Conservation (phyloP, 2,113 vertebrate species). For the Esox niger region DNA sequence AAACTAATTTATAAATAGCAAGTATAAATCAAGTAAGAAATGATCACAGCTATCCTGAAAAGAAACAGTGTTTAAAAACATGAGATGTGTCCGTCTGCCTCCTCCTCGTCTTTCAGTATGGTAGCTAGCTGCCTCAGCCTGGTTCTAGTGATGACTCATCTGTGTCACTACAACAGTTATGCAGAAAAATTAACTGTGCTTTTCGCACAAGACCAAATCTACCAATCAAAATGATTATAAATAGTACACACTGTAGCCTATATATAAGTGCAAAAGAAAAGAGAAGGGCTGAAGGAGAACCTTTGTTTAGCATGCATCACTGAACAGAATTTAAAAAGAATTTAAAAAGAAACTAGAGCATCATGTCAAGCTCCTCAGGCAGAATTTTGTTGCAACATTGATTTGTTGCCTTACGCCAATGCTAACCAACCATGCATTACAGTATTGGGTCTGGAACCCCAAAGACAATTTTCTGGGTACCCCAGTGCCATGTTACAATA, state of each 20-base stretch:
- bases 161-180: slow-evolving; percentile 70
- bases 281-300: slow-evolving; percentile 18
- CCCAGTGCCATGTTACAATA: slow-evolving; percentile 50
- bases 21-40: slow-evolving; percentile 27
- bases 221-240: neutral
- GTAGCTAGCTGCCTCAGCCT: slow-evolving; percentile 54
- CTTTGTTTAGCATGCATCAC: slow-evolving; percentile 14
- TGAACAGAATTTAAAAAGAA: neutral
- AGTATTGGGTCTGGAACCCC: slow-evolving; percentile 50
- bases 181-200: slow-evolving; percentile 30
- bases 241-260: neutral
- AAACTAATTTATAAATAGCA: slow-evolving; percentile 12
- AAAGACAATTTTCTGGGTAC: slow-evolving; percentile 54
- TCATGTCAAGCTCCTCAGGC: slow-evolving; percentile 29
- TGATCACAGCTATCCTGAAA: slow-evolving; percentile 52
- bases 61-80: slow-evolving; percentile 63
- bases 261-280: neutral
- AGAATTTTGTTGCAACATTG: slow-evolving; percentile 36
- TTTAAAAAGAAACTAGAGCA: neutral
- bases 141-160: slow-evolving; percentile 67
- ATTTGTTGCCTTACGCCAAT: slow-evolving; percentile 38
- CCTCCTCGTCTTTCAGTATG: slow-evolving; percentile 55
- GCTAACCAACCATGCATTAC: slow-evolving; percentile 57
- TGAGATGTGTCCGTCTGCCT: slow-evolving; percentile 47
- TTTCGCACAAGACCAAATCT: neutral